Percentiles rank a stretch among this genome's conserved stretches.
Evolutionary conservation across 2,888 invertebrate species (phyloP).

Genomic region (Conchocele bisecta): DNA sequence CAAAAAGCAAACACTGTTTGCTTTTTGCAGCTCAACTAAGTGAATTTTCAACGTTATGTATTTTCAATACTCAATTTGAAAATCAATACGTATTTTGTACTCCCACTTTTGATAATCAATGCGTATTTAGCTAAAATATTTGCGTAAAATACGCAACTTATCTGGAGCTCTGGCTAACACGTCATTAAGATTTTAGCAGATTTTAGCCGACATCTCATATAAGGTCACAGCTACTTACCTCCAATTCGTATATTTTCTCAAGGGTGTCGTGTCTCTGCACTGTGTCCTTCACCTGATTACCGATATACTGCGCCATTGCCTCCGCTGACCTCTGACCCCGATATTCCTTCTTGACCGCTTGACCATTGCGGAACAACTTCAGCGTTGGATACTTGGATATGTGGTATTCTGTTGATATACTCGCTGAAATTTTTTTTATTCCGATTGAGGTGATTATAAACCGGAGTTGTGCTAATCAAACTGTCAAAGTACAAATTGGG

Average conservation of each 20-base stretch:
- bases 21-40: too few species aligned
- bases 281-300: conserved; percentile 89
- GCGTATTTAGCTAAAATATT: too few species aligned
- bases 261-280: conserved; percentile 87
- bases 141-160: too few species aligned
- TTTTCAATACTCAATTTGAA: too few species aligned
- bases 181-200: not conserved
- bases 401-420: conserved; percentile 94
- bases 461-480: too few species aligned
- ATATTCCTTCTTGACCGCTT: conserved; percentile 84
- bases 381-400: conserved; percentile 99
- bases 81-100: too few species aligned
- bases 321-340: conserved; percentile 94
- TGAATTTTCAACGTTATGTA: too few species aligned
- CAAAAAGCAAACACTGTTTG: too few species aligned
- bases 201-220: not conserved
- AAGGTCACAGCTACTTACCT: conserved; percentile 64
- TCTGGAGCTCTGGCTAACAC: too few species aligned
- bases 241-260: conserved; percentile 77
- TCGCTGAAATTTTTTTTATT: conserved; percentile 85
- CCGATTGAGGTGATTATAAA: too few species aligned
- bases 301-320: conserved; percentile 94
- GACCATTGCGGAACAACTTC: conserved; percentile 91
- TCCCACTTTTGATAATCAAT: too few species aligned
- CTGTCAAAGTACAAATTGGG: too few species aligned